Evolutionary conservation across 1,140 invertebrate species (phyloP).

Genomic region (Cyphomyrmex costatus): DNA sequence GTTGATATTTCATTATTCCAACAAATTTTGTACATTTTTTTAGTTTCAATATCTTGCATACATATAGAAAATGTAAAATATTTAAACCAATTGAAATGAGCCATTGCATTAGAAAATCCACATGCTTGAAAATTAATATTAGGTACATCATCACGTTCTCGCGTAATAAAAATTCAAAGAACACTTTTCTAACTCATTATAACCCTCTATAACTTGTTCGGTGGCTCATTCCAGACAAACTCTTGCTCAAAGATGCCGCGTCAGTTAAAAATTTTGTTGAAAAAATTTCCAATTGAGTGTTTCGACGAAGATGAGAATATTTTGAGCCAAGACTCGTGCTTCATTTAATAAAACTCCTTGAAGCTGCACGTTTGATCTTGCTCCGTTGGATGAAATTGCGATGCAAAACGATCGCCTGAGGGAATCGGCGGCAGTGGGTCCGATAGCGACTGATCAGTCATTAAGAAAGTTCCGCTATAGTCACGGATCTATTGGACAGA

Average conservation of each 20-base stretch:
- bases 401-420: slow-evolving; percentile 18
- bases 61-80: background rate
- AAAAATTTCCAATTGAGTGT: slow-evolving; percentile 12
- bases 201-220: slow-evolving; percentile 3
- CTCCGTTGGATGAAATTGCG: slow-evolving; percentile 10
- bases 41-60: background rate
- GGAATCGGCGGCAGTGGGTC: slow-evolving; percentile 26
- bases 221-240: background rate
- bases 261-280: background rate
- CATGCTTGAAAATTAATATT: background rate
- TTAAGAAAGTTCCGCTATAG: slow-evolving; percentile 64
- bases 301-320: background rate
- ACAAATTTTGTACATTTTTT: background rate
- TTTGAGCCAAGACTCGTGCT: background rate
- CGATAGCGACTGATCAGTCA: slow-evolving; percentile 36
- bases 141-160: background rate
- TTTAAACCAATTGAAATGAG: background rate
- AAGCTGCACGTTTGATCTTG: slow-evolving; percentile 5
- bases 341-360: slow-evolving; percentile 18
- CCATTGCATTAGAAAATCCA: background rate
- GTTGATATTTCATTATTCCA: background rate
- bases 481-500: slow-evolving; percentile 62
- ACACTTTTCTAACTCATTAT: slow-evolving; percentile 17
- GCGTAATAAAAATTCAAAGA: background rate
- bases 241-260: background rate